Evolutionary conservation across 1,140 invertebrate genomes (phyloP).

Genomic region (Cydia strobilella): DNA sequence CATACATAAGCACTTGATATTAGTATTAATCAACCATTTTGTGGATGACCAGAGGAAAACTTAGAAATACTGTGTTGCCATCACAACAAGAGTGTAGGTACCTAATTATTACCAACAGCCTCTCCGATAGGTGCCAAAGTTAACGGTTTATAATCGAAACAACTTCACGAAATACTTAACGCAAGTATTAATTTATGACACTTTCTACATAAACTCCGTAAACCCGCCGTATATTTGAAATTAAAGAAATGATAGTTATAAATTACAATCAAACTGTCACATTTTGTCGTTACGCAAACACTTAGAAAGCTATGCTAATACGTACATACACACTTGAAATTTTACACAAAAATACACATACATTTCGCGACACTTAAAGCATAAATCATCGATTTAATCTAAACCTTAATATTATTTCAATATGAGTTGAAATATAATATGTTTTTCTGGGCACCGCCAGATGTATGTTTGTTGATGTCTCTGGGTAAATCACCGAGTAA

Average conservation of each 20-base stretch:
- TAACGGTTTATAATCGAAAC: neutral
- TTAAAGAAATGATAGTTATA: slow-evolving; percentile 30
- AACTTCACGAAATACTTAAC: slow-evolving; percentile 10
- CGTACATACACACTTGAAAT: slow-evolving; percentile 21
- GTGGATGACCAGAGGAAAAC: neutral
- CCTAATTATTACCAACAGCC: neutral
- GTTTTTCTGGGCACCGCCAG: neutral
- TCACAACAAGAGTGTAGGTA: neutral
- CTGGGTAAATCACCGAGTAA: slow-evolving; percentile 29
- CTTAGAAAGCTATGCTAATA: slow-evolving; percentile 33
- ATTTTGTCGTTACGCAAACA: slow-evolving; percentile 32
- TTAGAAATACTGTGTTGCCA: neutral
- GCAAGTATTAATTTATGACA: slow-evolving; percentile 18
- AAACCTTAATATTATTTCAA: neutral
- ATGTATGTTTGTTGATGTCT: neutral
- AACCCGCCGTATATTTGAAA: slow-evolving; percentile 23
- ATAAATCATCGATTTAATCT: neutral
- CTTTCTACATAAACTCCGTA: slow-evolving; percentile 23
- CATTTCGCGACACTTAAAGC: neutral
- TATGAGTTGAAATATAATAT: neutral
- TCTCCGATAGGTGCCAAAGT: neutral
- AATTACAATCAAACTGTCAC: slow-evolving; percentile 29
- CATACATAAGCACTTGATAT: no score
- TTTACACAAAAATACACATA: neutral
- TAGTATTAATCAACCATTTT: neutral